A percentile compares a stretch with the other conserved stretches of the same genome.
Conservation (phyloP, 2,888 invertebrate genomes). For the Oscheius sp. region DNA sequence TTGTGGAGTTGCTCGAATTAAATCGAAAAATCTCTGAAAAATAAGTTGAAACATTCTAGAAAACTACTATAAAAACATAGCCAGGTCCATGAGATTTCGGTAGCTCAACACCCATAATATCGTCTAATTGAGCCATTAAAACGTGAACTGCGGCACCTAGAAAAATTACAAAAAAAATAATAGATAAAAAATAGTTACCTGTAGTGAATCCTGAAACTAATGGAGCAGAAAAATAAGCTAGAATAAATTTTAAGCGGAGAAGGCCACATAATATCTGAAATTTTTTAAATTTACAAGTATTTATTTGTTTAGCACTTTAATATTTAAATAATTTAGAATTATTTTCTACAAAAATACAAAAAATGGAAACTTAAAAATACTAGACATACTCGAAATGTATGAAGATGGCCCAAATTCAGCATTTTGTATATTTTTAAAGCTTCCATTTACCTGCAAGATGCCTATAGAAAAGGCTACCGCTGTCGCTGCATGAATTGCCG, state of each 20-base stretch:
- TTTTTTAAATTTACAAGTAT: background rate
- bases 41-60: background rate
- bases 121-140: slow-evolving; percentile 73
- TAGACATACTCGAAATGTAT: too few species aligned
- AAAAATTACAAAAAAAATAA: background rate
- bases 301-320: too few species aligned
- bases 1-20: slow-evolving; percentile 77
- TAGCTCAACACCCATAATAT: slow-evolving; percentile 72
- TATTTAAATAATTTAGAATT: too few species aligned
- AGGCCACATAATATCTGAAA: slow-evolving; percentile 81
- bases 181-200: slow-evolving; percentile 29
- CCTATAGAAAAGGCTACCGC: slow-evolving; percentile 26
- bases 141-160: slow-evolving; percentile 73
- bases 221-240: slow-evolving; percentile 67
- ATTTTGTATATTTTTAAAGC: background rate
- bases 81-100: slow-evolving; percentile 71
- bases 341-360: too few species aligned
- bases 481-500: slow-evolving; percentile 24
- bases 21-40: slow-evolving; percentile 73
- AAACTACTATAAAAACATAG: slow-evolving; percentile 69
- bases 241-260: slow-evolving; percentile 74
- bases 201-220: slow-evolving; percentile 46
- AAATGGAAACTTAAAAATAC: too few species aligned
- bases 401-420: background rate
- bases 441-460: slow-evolving; percentile 26